These are phyloP conservation scores for Plagodis pulveraria DNA, from an alignment of 2,888 invertebrate species.

Conservation along the genomic window DNA sequence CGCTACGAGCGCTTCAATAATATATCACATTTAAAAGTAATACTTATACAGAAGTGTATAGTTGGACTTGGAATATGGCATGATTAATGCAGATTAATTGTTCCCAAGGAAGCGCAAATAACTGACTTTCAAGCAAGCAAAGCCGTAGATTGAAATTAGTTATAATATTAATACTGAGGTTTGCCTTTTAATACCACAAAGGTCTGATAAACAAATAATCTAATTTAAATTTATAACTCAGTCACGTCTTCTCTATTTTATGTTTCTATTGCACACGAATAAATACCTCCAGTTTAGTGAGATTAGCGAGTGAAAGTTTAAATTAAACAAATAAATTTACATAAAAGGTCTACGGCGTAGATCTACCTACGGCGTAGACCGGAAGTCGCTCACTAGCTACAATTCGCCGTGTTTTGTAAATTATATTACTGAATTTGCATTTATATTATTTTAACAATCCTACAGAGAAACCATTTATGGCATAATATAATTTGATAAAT, in stretches of 20 bases:
- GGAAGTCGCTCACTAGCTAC: constrained; percentile 17
- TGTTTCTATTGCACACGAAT: not conserved
- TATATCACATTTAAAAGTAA: too few relatives aligned
- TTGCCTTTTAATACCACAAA: too few relatives aligned
- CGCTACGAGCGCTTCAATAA: too few relatives aligned
- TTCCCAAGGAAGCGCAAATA: too few relatives aligned
- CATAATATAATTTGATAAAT: not conserved
- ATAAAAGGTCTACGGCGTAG: constrained; percentile 9
- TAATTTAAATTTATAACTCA: not conserved
- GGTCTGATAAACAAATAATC: not conserved
- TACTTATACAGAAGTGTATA: too few relatives aligned
- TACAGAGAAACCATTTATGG: constrained; percentile 5
- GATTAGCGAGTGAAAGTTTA: constrained; percentile 20
- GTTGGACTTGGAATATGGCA: too few relatives aligned
- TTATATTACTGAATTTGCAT: constrained; percentile 25
- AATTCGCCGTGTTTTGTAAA: constrained; percentile 18
- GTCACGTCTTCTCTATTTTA: not conserved
- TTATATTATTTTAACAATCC: constrained; percentile 19
- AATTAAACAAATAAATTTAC: constrained; percentile 35
- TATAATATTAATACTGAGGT: too few relatives aligned
- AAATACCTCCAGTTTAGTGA: constrained; percentile 5
- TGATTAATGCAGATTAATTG: too few relatives aligned
- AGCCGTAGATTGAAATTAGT: too few relatives aligned
- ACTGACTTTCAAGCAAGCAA: too few relatives aligned
- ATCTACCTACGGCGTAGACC: not conserved